phyloP scores from a whole-genome alignment of 2,888 invertebrate genomes.

The Nemurella pictetii region DNA sequence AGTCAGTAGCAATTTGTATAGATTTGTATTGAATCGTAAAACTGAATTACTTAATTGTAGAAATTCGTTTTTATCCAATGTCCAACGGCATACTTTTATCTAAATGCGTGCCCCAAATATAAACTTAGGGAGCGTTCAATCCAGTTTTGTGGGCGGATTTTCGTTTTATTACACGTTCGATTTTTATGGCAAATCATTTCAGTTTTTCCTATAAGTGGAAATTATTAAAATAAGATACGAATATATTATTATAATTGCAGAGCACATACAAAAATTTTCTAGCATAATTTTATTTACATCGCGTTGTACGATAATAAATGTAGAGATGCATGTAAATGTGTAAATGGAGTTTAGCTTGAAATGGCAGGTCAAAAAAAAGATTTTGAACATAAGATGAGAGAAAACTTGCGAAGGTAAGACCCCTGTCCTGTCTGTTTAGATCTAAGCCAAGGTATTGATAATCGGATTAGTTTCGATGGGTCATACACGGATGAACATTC shows the following conservation, averaged over 20 bases:
- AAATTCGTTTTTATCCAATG: background rate
- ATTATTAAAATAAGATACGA: background rate
- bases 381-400: background rate
- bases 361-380: background rate
- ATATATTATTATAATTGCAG: background rate
- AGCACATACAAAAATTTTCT: no score
- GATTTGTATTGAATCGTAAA: background rate
- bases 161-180: background rate
- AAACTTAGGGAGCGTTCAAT: background rate
- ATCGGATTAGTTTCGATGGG: background rate
- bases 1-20: background rate
- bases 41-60: background rate
- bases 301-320: background rate
- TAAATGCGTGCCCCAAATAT: background rate
- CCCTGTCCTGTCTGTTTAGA: background rate
- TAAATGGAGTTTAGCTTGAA: no score
- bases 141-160: background rate
- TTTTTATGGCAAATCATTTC: background rate
- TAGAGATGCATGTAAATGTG: no score
- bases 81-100: background rate
- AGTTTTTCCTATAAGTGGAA: background rate
- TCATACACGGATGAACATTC: slow-evolving; percentile 5
- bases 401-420: background rate
- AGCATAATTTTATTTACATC: no score
- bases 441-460: background rate